Percentiles rank a stretch among this genome's conserved stretches.
Conservation (phyloP, 2,888 invertebrate genomes). For the Agonopterix arenella region DNA sequence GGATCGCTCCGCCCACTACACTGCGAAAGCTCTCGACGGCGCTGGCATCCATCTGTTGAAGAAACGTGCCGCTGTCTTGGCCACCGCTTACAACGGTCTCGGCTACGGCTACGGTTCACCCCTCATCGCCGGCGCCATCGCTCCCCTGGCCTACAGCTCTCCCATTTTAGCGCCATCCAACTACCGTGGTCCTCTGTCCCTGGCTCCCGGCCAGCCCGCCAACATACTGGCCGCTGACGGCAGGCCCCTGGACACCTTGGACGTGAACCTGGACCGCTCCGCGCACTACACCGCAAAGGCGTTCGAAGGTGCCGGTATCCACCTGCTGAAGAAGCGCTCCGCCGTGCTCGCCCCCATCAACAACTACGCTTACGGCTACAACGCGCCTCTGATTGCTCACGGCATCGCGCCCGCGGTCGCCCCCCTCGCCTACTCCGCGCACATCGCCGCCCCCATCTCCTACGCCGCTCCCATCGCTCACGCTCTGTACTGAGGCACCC, state of each 20-base stretch:
- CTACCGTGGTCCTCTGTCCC: constrained; percentile 57
- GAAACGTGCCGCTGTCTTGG: constrained; percentile 39
- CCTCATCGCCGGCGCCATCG: background rate
- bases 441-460: constrained; percentile 12
- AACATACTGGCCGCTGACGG: constrained; percentile 58
- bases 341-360: constrained; percentile 17
- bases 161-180: constrained; percentile 28
- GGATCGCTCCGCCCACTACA: constrained; percentile 60
- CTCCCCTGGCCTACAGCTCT: constrained; percentile 4
- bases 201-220: constrained; percentile 64
- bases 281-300: constrained; percentile 61
- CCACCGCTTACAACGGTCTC: constrained; percentile 21
- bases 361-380: constrained; percentile 13
- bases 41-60: constrained; percentile 36
- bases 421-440: constrained; percentile 20
- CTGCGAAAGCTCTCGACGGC: constrained; percentile 48
- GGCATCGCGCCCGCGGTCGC: constrained; percentile 14
- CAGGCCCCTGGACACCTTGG: constrained; percentile 62
- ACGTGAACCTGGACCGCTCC: constrained; percentile 62
- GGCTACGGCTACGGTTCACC: background rate
- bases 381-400: constrained; percentile 5
- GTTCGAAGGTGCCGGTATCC: constrained; percentile 33
- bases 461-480: constrained; percentile 22
- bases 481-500: constrained; percentile 17
- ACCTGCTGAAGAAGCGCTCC: constrained; percentile 44